phyloP scores from a whole-genome alignment of 2,113 vertebrate genomes.

The Charadrius vociferus region DNA sequence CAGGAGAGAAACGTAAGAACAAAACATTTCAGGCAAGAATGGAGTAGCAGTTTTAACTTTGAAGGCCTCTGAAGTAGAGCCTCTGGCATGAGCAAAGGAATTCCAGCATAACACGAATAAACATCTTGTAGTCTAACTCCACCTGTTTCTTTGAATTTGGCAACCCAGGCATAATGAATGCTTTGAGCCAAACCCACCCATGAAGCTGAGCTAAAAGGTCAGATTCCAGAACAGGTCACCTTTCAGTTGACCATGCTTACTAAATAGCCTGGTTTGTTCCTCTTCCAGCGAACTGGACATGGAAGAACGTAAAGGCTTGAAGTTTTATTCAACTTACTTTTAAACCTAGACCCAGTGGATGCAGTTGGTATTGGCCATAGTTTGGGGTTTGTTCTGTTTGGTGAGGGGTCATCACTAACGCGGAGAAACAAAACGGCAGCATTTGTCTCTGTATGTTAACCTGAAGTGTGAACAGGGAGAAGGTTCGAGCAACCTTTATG shows the following conservation, averaged over 20 bases:
- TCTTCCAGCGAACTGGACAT: background rate
- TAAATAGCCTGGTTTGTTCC: background rate
- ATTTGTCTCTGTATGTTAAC: background rate
- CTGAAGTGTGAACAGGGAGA: background rate
- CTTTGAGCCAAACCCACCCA: conserved; percentile 19
- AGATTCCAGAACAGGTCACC: background rate
- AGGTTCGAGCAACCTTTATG: conserved; percentile 55
- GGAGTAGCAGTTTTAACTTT: background rate
- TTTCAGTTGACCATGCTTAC: background rate
- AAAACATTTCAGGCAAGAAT: background rate
- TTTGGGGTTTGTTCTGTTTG: conserved; percentile 54
- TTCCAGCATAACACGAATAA: background rate
- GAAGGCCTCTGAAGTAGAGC: background rate
- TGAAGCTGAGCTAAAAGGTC: conserved; percentile 1
- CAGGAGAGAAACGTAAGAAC: background rate
- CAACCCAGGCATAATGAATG: background rate
- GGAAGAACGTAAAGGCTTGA: background rate
- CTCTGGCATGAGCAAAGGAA: background rate
- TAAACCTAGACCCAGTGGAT: conserved; percentile 32
- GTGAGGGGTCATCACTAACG: conserved; percentile 62
- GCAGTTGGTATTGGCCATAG: background rate
- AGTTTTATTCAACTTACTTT: conserved; percentile 39
- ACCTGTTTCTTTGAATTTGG: background rate
- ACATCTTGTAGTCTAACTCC: background rate
- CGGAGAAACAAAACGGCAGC: background rate